Percentiles rank a stretch among this genome's conserved stretches.
Evolutionary conservation across 2,113 vertebrate species (phyloP).

Genomic region (Haemorhous mexicanus): DNA sequence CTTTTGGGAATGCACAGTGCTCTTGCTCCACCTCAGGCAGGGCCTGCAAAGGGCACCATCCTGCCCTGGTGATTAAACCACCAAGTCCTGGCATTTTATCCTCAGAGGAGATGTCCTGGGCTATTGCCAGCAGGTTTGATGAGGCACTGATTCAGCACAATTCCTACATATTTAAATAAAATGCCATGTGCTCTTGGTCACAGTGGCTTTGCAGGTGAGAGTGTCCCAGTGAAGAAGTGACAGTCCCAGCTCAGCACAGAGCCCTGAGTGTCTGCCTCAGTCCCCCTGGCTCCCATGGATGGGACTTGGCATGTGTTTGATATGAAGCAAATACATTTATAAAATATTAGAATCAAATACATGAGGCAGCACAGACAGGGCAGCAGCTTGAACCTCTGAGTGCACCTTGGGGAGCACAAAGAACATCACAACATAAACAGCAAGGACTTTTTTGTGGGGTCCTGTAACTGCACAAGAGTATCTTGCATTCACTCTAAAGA

Average conservation of each 20-base stretch:
- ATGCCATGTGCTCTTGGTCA: background rate
- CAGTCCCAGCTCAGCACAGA: background rate
- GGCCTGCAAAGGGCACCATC: background rate
- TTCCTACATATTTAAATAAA: background rate
- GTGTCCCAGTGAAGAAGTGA: background rate
- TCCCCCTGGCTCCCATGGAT: background rate
- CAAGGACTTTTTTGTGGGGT: background rate
- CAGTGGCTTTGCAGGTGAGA: background rate
- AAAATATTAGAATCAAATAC: background rate
- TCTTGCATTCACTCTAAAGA: constrained; percentile 16
- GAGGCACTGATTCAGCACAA: background rate
- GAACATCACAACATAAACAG: background rate
- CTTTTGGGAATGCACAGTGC: background rate
- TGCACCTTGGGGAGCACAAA: accelerated
- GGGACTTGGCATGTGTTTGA: background rate
- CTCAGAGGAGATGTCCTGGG: background rate
- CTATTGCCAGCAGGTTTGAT: background rate
- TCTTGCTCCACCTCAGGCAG: background rate
- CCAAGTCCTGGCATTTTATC: background rate
- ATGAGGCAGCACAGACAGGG: background rate
- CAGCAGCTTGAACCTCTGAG: background rate
- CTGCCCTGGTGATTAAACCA: background rate
- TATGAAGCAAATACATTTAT: background rate
- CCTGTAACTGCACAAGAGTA: background rate
- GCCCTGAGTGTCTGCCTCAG: background rate